A percentile compares a stretch with the other conserved stretches of the same genome.
phyloP scores from a whole-genome alignment of 2,797 vertebrate species.

The Characodon lateralis region DNA sequence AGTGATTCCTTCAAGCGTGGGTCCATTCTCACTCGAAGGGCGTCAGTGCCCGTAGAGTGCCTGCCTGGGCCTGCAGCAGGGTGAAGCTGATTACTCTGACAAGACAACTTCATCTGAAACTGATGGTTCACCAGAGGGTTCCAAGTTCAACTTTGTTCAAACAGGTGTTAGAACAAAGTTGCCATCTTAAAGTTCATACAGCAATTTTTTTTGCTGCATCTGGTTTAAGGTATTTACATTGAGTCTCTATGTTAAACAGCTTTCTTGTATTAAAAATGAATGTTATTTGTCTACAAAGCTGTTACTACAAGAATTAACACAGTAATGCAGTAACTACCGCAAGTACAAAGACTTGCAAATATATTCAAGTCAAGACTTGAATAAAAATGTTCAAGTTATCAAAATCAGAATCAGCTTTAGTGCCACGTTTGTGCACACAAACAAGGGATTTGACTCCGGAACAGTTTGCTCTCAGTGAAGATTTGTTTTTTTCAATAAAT shows the following conservation, averaged over 20 bases:
- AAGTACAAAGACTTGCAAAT: neutral
- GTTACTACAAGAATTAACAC: conserved; percentile 36
- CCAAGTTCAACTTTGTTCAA: conserved; percentile 10
- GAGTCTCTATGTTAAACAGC: conserved; percentile 26
- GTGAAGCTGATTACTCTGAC: conserved; percentile 39
- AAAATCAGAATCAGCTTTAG: too few species aligned
- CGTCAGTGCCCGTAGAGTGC: conserved; percentile 33
- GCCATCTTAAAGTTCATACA: conserved; percentile 1
- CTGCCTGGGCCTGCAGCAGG: conserved; percentile 42
- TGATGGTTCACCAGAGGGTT: conserved; percentile 24
- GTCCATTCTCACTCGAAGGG: conserved; percentile 53
- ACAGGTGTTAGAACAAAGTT: neutral
- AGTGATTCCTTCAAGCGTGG: conserved; percentile 63
- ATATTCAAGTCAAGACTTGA: neutral
- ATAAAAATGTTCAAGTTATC: too few species aligned
- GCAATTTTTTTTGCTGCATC: conserved; percentile 23
- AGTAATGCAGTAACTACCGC: neutral
- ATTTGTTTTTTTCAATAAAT: too few species aligned
- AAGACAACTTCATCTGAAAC: conserved; percentile 25
- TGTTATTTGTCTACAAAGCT: conserved; percentile 49
- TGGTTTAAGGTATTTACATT: conserved; percentile 20
- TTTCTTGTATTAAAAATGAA: conserved; percentile 40
- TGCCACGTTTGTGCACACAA: too few species aligned
- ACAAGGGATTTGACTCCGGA: too few species aligned
- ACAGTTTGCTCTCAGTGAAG: too few species aligned